Conservation (phyloP, 2,888 invertebrate species). For the Capitulum mitella region DNA sequence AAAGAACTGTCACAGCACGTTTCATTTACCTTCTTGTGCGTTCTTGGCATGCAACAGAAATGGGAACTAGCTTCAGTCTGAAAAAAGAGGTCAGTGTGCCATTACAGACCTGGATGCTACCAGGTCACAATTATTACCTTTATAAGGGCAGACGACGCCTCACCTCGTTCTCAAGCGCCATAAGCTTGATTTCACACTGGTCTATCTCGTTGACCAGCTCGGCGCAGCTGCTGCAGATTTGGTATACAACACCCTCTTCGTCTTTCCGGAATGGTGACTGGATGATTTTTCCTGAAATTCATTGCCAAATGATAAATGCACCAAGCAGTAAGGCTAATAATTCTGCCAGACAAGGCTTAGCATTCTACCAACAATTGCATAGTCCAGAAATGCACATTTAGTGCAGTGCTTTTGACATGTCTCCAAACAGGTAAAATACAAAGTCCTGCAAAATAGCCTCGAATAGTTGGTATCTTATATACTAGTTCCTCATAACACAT, state of each 20-base stretch:
- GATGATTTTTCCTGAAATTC: not conserved
- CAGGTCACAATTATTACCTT: no score
- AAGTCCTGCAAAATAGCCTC: no score
- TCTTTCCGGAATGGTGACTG: conserved; percentile 4
- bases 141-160: no score
- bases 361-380: not conserved
- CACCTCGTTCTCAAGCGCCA: conserved; percentile 22
- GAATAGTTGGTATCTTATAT: no score
- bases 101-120: no score
- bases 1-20: no score
- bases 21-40: no score
- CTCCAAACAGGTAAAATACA: not conserved
- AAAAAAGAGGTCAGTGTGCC: no score
- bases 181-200: conserved; percentile 23
- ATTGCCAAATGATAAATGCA: not conserved
- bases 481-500: no score
- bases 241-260: not conserved
- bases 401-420: not conserved
- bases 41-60: no score
- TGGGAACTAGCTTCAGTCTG: no score
- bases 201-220: conserved; percentile 19
- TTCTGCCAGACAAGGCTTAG: not conserved
- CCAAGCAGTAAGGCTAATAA: no score
- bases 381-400: not conserved
- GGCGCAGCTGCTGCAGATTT: not conserved